These are phyloP conservation scores for Catostylus mosaicus DNA, from an alignment of 30 jellyfish, hydroid and myxozoan species.

Conservation along the genomic window DNA sequence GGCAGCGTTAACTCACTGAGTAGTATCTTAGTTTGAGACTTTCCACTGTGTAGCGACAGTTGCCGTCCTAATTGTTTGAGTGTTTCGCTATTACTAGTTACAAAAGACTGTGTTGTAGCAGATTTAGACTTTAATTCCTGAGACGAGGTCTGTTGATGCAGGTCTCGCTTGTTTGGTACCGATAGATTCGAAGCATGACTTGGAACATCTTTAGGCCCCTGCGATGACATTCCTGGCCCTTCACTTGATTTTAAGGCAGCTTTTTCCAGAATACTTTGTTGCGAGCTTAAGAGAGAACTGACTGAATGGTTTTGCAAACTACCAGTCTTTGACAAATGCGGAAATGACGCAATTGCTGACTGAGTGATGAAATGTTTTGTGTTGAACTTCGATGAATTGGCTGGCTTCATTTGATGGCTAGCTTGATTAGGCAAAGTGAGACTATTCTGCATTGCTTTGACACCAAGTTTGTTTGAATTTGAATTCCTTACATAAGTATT, in stretches of 20 bases:
- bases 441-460: not conserved
- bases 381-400: not conserved
- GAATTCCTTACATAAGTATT: not conserved
- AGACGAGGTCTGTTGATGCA: not conserved
- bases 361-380: slow-evolving; percentile 52
- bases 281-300: not conserved
- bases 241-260: slow-evolving; percentile 16
- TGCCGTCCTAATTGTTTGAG: slow-evolving; percentile 40
- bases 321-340: slow-evolving; percentile 13
- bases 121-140: not conserved
- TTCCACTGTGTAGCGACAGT: slow-evolving; percentile 14
- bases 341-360: slow-evolving; percentile 59
- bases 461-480: not conserved
- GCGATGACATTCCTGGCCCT: not conserved
- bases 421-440: not conserved
- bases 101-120: not conserved
- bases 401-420: not conserved
- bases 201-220: not conserved
- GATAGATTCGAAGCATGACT: not conserved
- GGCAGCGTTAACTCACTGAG: slow-evolving; percentile 33
- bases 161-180: not conserved
- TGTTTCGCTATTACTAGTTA: not conserved
- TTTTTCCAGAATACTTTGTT: slow-evolving; percentile 15
- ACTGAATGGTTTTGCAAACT: slow-evolving; percentile 16
- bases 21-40: slow-evolving; percentile 12